A percentile compares a stretch with the other conserved stretches of the same genome.
Conservation (phyloP, 2,113 vertebrate genomes). For the Taxidea taxus region DNA sequence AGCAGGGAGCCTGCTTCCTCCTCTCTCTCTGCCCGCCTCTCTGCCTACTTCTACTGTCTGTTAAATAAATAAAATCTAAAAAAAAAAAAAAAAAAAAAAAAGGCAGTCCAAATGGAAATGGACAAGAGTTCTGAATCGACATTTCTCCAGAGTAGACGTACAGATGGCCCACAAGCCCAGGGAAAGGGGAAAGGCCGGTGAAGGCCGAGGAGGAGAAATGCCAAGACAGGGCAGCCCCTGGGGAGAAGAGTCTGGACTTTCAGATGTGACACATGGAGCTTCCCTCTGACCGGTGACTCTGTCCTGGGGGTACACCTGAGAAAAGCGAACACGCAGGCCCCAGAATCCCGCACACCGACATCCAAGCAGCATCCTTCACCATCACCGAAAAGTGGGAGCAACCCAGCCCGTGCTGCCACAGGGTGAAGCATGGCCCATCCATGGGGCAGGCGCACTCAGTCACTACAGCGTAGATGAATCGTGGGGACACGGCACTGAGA, state of each 20-base stretch:
- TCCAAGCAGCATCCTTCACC: not conserved
- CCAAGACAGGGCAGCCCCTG: not conserved
- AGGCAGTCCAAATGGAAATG: not conserved
- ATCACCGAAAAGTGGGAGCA: not conserved
- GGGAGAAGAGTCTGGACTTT: not conserved
- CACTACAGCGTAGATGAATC: not conserved
- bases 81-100: too few relatives aligned
- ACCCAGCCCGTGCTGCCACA: too few relatives aligned
- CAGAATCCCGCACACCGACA: not conserved
- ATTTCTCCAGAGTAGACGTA: not conserved
- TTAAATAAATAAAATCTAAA: too few relatives aligned
- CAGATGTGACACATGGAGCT: not conserved
- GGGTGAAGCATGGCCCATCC: too few relatives aligned
- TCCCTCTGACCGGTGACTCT: not conserved
- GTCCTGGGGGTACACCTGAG: rapidly evolving
- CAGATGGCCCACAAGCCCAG: too few relatives aligned
- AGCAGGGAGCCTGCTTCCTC: too few relatives aligned
- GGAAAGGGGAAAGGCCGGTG: not conserved
- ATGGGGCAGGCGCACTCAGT: too few relatives aligned
- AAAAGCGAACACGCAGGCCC: not conserved
- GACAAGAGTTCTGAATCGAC: not conserved
- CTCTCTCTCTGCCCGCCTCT: too few relatives aligned
- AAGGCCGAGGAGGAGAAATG: not conserved
- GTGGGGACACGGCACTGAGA: too few relatives aligned
- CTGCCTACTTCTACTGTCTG: too few relatives aligned